A percentile compares a stretch with the other conserved stretches of the same genome.
Conservation (phyloP, 2,888 invertebrate genomes). For the Nematopogon swammerdamellus region DNA sequence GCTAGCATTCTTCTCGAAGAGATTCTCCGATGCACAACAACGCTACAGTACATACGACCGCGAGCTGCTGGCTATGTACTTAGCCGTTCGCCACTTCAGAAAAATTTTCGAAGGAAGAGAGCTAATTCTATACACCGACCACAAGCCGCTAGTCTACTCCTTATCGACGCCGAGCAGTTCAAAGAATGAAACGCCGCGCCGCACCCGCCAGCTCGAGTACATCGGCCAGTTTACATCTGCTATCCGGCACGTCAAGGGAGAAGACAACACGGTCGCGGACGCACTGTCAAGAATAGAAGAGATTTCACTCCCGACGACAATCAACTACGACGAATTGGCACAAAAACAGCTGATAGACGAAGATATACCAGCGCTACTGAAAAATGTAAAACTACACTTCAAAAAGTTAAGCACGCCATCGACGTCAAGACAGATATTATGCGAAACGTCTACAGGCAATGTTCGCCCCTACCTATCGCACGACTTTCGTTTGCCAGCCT, state of each 20-base stretch:
- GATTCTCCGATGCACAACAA: background rate
- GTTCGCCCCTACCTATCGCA: slow-evolving; percentile 11
- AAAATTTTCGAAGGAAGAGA: slow-evolving; percentile 2
- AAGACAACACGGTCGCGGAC: slow-evolving; percentile 16
- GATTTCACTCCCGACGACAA: background rate
- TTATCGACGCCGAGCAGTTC: slow-evolving; percentile 4
- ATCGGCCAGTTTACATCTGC: slow-evolving; percentile 19
- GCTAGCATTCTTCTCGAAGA: slow-evolving; percentile 3
- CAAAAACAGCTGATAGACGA: background rate
- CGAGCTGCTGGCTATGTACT: slow-evolving; percentile 3
- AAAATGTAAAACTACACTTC: slow-evolving; percentile 1
- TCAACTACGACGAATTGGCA: slow-evolving; percentile 5
- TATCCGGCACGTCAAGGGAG: slow-evolving; percentile 17
- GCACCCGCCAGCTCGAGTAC: slow-evolving; percentile 5
- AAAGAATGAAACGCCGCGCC: slow-evolving; percentile 7
- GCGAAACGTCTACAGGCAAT: slow-evolving; percentile 2
- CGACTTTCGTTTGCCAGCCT: slow-evolving; percentile 9
- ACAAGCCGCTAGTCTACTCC: slow-evolving; percentile 9
- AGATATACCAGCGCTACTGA: slow-evolving; percentile 1
- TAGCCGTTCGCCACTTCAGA: slow-evolving; percentile 1
- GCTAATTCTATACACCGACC: slow-evolving; percentile 9
- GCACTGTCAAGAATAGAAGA: slow-evolving; percentile 14
- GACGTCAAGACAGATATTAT: background rate
- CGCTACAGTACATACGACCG: slow-evolving; percentile 3
- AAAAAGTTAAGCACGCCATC: background rate